Conservation (phyloP, 2,797 vertebrate genomes). For the Nothura maculosa region DNA sequence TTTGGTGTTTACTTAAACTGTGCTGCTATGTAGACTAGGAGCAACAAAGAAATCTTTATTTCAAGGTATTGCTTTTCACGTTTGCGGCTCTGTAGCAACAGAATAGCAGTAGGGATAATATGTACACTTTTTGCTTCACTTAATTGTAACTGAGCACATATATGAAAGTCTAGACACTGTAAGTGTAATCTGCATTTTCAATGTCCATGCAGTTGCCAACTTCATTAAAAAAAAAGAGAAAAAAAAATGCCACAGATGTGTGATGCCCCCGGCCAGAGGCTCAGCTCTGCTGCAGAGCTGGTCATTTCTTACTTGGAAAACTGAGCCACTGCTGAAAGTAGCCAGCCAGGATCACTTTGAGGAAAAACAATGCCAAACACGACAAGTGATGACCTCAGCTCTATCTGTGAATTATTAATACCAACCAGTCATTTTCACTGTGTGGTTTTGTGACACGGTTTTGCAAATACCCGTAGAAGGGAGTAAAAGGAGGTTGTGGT, state of each 20-base stretch:
- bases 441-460: constrained; percentile 75
- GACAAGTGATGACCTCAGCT: constrained; percentile 75
- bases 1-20: constrained; percentile 84
- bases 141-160: constrained; percentile 85
- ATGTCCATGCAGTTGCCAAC: constrained; percentile 83
- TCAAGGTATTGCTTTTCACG: constrained; percentile 85
- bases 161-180: constrained; percentile 88
- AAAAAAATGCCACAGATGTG: constrained; percentile 83
- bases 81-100: constrained; percentile 83
- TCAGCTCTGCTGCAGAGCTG: constrained; percentile 76
- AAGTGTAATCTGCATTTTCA: constrained; percentile 83
- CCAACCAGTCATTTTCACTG: constrained; percentile 79
- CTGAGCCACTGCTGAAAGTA: constrained; percentile 77
- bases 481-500: constrained; percentile 58
- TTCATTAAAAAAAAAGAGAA: constrained; percentile 60
- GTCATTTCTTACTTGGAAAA: constrained; percentile 69
- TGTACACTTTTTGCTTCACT: constrained; percentile 85
- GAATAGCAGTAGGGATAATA: constrained; percentile 84
- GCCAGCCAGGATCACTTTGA: constrained; percentile 73
- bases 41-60: constrained; percentile 82
- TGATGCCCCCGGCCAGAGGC: constrained; percentile 81
- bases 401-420: constrained; percentile 72
- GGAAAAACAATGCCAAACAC: constrained; percentile 75
- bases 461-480: constrained; percentile 61
- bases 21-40: constrained; percentile 85